Percentiles rank a stretch among this genome's conserved stretches.
These are phyloP conservation scores for Phrynosoma platyrhinos DNA, from an alignment of 2,113 vertebrate species.

Conservation along the genomic window DNA sequence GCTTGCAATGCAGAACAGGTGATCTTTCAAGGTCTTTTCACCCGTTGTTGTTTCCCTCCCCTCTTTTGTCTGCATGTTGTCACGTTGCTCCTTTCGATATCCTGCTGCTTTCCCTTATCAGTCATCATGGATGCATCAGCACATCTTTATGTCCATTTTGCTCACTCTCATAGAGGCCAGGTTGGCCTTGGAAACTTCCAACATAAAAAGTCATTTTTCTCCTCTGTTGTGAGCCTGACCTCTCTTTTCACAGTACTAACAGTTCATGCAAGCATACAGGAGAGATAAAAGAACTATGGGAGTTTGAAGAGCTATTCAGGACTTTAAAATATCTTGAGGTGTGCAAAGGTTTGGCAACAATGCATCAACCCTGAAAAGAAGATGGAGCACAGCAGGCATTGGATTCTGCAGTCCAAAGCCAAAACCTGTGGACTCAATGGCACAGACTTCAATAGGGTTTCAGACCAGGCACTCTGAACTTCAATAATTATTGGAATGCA, in stretches of 20 bases:
- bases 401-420: neutral
- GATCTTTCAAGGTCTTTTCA: constrained; percentile 3
- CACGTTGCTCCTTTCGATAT: neutral
- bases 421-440: neutral
- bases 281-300: constrained; percentile 18
- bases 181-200: neutral
- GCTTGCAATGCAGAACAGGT: neutral
- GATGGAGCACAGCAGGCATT: neutral
- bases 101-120: constrained; percentile 1
- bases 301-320: constrained; percentile 19
- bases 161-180: neutral
- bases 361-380: neutral
- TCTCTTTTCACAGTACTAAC: constrained; percentile 24
- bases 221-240: neutral
- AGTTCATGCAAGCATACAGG: neutral
- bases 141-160: neutral
- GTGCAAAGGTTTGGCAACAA: constrained; percentile 14
- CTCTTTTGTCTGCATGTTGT: neutral
- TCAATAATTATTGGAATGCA: neutral
- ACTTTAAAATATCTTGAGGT: neutral
- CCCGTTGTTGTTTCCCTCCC: neutral
- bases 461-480: neutral
- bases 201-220: neutral
- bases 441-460: neutral
- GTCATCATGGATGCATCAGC: neutral